Percentiles rank a stretch among this genome's conserved stretches.
phyloP scores from a whole-genome alignment of 1,140 invertebrate species.

The Drosophila nebulosa region DNA sequence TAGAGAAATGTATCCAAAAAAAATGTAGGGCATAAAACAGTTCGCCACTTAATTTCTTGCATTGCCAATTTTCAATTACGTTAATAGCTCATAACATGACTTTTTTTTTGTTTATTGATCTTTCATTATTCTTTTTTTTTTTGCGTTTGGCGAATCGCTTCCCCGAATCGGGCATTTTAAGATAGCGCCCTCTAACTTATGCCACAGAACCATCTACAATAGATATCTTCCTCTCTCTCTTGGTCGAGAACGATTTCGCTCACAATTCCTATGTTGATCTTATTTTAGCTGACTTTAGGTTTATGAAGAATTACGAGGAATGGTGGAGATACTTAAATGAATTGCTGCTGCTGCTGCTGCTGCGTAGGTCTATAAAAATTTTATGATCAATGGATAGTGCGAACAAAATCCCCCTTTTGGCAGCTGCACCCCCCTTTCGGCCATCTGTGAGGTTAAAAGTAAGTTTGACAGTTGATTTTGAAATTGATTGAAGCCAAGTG shows the following conservation, averaged over 20 bases:
- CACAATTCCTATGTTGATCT: constrained; percentile 49
- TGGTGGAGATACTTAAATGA: constrained; percentile 67
- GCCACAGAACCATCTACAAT: constrained; percentile 24
- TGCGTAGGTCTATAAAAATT: constrained; percentile 72
- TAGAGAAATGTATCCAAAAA: too few species aligned
- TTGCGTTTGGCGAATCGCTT: constrained; percentile 39
- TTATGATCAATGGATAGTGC: constrained; percentile 78
- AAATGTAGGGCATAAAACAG: constrained; percentile 39
- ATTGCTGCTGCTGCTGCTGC: constrained; percentile 51
- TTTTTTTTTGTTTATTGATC: constrained; percentile 75
- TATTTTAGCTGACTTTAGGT: constrained; percentile 75
- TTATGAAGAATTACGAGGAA: constrained; percentile 70
- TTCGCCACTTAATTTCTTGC: constrained; percentile 37
- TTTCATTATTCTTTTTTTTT: constrained; percentile 27
- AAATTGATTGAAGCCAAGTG: constrained; percentile 71
- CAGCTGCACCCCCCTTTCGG: too few species aligned
- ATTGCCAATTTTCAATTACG: constrained; percentile 71
- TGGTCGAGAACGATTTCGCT: not conserved
- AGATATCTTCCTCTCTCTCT: constrained; percentile 35
- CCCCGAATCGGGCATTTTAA: constrained; percentile 52
- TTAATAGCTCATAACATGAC: constrained; percentile 74
- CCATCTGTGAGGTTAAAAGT: constrained; percentile 34
- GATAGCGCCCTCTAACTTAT: constrained; percentile 35
- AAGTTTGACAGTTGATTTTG: constrained; percentile 71
- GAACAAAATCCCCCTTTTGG: constrained; percentile 42